Base-by-base conservation (phyloP, 2,797 vertebrate genomes). In the Phalanger gymnotis region DNA sequence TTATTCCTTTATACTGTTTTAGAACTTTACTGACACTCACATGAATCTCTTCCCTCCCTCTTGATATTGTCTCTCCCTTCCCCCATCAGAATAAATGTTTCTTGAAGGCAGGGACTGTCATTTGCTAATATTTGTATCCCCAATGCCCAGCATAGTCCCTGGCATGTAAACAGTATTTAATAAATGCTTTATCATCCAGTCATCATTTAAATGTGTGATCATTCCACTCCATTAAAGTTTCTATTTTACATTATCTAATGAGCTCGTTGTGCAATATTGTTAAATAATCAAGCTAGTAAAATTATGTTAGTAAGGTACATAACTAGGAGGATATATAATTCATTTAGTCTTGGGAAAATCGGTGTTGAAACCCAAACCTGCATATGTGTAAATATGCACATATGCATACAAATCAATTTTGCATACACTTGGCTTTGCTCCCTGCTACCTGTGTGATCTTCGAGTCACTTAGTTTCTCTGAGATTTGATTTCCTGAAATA, bases 241-340 rank as follows among this genome's bases (percentile, higher is more conserved):
- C 5, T 40, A 22, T 40, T 73, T 22, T 40, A 73, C 16, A 14
- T 56, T 13, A 90, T 54, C n/a, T 92, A 73, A 93, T 95, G 56
- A 96, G 2, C 54, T 92, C 90, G 61, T 90, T 91, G 61, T 90
- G 22, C 92, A 92, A 92, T 93, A 13, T 0, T 91, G 89, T 90
- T 73, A 93, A 92, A 31, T 53, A 0, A 58, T 66, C 31, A 66
- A 16, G 13, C 34, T 40, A n/a, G 61, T 91, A 92, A 91, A 93
- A 73, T 90, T 73, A 81, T 94, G 5, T 56, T 12, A 19, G 51
- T 95, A 54, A 90, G 90, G 90, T 92, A 14, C 5, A 92, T 90
- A 95, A 92, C 16, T 47, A 53, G 28, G 57, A 66, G 61, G 52
- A 22, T 10, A n/a, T 93, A 30, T 93, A 30, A 90, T 91, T 94